These are phyloP conservation scores for Parelbella ahira DNA, from an alignment of 2,888 invertebrate species.

Conservation along the genomic window DNA sequence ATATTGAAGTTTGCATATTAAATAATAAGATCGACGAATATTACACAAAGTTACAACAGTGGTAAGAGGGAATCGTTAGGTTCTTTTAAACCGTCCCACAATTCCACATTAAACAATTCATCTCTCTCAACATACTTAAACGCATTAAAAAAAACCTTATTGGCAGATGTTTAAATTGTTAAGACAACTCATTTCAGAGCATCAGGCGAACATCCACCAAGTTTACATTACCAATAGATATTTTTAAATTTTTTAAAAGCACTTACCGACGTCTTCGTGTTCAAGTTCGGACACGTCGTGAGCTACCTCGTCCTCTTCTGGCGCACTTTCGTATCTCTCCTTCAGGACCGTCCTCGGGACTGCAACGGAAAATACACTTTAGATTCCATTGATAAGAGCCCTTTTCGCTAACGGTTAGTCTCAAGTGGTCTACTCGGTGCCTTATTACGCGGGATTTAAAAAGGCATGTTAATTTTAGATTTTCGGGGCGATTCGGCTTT, in stretches of 20 bases:
- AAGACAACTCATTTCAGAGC: conserved; percentile 1
- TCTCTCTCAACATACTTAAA: conserved; percentile 1
- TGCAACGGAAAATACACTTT: conserved; percentile 66
- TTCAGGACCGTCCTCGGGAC: conserved; percentile 91
- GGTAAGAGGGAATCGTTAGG: no score
- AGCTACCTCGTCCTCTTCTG: conserved; percentile 88
- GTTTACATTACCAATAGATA: conserved; percentile 3
- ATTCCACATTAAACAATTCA: conserved; percentile 4
- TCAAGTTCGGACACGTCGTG: conserved; percentile 72
- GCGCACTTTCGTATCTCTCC: conserved; percentile 89
- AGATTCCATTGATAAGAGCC: conserved; percentile 35
- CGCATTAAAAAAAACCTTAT: not conserved
- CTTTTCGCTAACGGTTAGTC: conserved; percentile 27
- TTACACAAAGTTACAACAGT: no score
- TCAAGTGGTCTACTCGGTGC: conserved; percentile 44
- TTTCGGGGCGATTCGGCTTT: conserved; percentile 47
- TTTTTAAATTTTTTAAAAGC: conserved; percentile 34
- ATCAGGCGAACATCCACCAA: not conserved
- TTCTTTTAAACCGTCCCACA: no score
- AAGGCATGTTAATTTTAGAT: conserved; percentile 64
- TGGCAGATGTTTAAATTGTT: conserved; percentile 6
- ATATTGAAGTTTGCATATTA: no score
- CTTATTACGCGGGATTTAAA: conserved; percentile 37
- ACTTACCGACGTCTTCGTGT: conserved; percentile 78
- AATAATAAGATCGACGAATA: no score